Evolutionary conservation across 1,140 invertebrate genomes (phyloP).

Genomic region (Musca vetustissima): DNA sequence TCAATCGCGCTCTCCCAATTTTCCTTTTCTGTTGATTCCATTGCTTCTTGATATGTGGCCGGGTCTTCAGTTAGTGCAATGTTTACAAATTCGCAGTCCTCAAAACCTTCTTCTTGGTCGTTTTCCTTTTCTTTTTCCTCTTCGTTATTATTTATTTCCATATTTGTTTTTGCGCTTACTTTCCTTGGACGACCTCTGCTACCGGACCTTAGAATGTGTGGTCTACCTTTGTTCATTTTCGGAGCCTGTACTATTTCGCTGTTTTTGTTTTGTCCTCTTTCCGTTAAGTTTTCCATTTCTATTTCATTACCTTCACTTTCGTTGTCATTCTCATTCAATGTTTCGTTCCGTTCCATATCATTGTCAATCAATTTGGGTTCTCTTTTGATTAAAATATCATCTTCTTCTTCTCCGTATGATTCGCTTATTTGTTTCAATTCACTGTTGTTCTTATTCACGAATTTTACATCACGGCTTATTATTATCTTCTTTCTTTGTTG

Average conservation of each 20-base stretch:
- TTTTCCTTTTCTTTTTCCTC: not conserved
- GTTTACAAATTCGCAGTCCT: not conserved
- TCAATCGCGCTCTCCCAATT: slow-evolving; percentile 41
- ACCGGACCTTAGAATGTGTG: not conserved
- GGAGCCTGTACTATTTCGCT: not conserved
- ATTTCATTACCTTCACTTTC: not conserved
- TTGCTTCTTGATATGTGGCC: not conserved
- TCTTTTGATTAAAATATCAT: slow-evolving; percentile 35
- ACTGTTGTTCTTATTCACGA: slow-evolving; percentile 5
- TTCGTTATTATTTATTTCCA: not conserved
- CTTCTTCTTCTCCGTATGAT: slow-evolving; percentile 23
- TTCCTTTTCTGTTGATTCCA: not conserved
- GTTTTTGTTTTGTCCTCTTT: not conserved
- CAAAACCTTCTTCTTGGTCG: slow-evolving; percentile 4
- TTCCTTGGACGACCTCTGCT: not conserved
- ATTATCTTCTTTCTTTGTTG: slow-evolving; percentile 33
- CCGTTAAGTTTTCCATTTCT: not conserved
- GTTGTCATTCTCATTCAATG: not conserved
- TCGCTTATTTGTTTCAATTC: slow-evolving; percentile 23
- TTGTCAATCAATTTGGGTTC: slow-evolving; percentile 19
- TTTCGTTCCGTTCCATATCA: not conserved
- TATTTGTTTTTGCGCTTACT: not conserved
- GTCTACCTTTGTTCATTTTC: too few species aligned
- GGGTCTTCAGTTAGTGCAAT: not conserved
- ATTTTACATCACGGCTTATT: slow-evolving; percentile 32